Evolutionary conservation across 1,140 invertebrate species (phyloP), one percentile per base, ranked within the genome.

Genomic region (Eriocheir sinensis): DNA sequence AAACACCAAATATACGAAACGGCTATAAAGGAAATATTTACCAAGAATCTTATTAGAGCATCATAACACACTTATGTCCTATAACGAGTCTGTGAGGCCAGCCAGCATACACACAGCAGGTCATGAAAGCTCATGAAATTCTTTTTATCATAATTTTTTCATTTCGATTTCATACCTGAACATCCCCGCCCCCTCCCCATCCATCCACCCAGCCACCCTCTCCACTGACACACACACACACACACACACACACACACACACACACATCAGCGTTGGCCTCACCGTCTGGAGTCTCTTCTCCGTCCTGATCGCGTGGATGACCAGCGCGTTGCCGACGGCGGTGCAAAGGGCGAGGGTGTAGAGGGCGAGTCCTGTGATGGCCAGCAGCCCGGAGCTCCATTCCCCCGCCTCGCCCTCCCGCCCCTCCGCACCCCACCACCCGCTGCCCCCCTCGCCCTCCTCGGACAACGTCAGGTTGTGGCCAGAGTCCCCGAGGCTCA

Each of bases 271-370:
- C n/a, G n/a, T n/a, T n/a, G 27, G 27, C 96, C 96, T 96, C 96
- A 97, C 97, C 92, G 97, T 97, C 95, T 97, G 96, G 0, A 97
- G 96, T 72, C 97, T 96, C 85, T 96, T 96, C 95, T 97, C 97
- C 12, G 97, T 97, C 44, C 97, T 95, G 34, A 97, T 97, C 34
- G 97, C 97, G 92, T 97, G 97, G 30, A 97, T 96, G 30, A 97
- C 97, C 95, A 97, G 96, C 0, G 97, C 97, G 91, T 97, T 97
- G 32, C 97, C 97, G 30, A 97, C 96, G 85, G 97, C 96, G 6
- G 97, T 97, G 32, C 97, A 85, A 34, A 97, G 92, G 81, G 96
- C 96, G 6, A 97, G 95, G 3, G 96, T 90, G 92, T 96, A 96
- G 38, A 97, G 96, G 32, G 95, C 95, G 4, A 97, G 91, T 12